phyloP scores from a whole-genome alignment of 1,140 invertebrate species.

The Armadillidium nasatum region DNA sequence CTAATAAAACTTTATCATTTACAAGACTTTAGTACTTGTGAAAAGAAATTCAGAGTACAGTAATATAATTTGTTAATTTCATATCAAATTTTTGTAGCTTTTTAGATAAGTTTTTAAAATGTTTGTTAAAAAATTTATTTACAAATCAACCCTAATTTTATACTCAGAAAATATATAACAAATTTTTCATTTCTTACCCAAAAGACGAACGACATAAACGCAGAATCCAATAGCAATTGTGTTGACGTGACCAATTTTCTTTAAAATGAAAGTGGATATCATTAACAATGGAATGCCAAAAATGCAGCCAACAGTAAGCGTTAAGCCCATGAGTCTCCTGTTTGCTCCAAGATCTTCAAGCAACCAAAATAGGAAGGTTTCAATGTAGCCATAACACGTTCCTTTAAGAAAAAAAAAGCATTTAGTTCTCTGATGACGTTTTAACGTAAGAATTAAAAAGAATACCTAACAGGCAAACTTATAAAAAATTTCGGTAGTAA shows the following conservation, averaged over 20 bases:
- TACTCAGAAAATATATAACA: not conserved
- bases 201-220: constrained; percentile 66
- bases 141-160: too few species aligned
- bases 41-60: too few species aligned
- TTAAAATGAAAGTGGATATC: constrained; percentile 70
- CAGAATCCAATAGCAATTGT: constrained; percentile 71
- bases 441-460: too few species aligned
- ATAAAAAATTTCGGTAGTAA: too few species aligned
- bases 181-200: not conserved
- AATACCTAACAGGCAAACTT: too few species aligned
- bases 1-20: too few species aligned
- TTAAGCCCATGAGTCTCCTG: constrained; percentile 74
- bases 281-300: constrained; percentile 71
- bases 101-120: too few species aligned
- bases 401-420: constrained; percentile 49
- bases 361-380: constrained; percentile 80
- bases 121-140: too few species aligned
- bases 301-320: constrained; percentile 70
- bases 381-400: constrained; percentile 74
- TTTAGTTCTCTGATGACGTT: too few species aligned
- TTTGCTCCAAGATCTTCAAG: constrained; percentile 73
- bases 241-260: constrained; percentile 70
- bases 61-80: too few species aligned
- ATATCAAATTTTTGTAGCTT: too few species aligned
- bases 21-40: too few species aligned